Percentiles rank a stretch among this genome's conserved stretches.
Evolutionary conservation across 2,113 vertebrate genomes (phyloP).

Genomic region (Datnioides undecimradiatus): DNA sequence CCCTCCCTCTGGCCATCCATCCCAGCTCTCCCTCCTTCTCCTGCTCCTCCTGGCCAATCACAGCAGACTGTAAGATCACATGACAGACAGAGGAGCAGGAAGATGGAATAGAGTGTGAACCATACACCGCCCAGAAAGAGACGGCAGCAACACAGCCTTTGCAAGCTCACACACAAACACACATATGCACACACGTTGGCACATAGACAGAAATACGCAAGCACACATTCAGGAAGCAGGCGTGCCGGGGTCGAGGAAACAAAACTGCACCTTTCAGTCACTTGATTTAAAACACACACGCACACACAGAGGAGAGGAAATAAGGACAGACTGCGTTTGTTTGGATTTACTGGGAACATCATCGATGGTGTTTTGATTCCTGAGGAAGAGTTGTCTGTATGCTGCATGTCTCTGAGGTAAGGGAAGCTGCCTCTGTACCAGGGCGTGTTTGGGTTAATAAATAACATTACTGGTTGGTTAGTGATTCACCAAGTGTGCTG

Average conservation of each 20-base stretch:
- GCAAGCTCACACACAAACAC: slow-evolving; percentile 36
- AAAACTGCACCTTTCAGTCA: slow-evolving; percentile 19
- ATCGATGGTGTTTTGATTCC: slow-evolving; percentile 30
- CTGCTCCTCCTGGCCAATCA: slow-evolving; percentile 74
- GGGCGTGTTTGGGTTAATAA: slow-evolving; percentile 55
- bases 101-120: slow-evolving; percentile 77
- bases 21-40: slow-evolving; percentile 50
- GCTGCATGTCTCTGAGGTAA: slow-evolving; percentile 63
- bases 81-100: slow-evolving; percentile 81
- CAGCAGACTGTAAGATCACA: slow-evolving; percentile 56
- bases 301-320: slow-evolving; percentile 3
- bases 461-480: slow-evolving; percentile 24
- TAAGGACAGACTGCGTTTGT: slow-evolving; percentile 9
- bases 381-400: slow-evolving; percentile 32
- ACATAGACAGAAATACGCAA: slow-evolving; percentile 12
- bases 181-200: background rate
- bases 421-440: slow-evolving; percentile 12
- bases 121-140: slow-evolving; percentile 69
- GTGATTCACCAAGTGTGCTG: slow-evolving; percentile 19
- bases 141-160: slow-evolving; percentile 48
- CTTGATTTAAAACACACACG: slow-evolving; percentile 17
- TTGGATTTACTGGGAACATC: slow-evolving; percentile 41
- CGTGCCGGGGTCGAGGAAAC: slow-evolving; percentile 20
- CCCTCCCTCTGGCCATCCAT: slow-evolving; percentile 42
- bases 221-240: slow-evolving; percentile 57